A percentile compares a stretch with the other conserved stretches of the same genome.
These are phyloP conservation scores for Esox masquinongy DNA, from an alignment of 2,797 vertebrate species.

Conservation along the genomic window DNA sequence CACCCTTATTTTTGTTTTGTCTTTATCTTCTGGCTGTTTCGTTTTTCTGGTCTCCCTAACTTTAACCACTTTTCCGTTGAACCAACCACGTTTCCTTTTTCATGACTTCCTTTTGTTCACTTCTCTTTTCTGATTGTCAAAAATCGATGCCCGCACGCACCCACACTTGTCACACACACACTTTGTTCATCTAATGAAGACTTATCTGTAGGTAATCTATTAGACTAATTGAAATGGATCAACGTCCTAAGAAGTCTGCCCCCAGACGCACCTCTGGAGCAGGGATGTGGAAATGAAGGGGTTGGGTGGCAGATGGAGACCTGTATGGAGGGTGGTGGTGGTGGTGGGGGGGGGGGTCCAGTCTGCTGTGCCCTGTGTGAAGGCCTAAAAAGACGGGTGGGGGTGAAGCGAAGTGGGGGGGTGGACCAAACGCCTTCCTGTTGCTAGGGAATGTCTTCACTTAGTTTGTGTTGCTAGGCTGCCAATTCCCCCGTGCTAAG, in stretches of 20 bases:
- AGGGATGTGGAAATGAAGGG: not conserved
- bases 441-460: slow-evolving; percentile 78
- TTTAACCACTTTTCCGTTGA: not conserved
- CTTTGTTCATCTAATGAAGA: slow-evolving; percentile 43
- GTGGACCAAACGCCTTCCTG: slow-evolving; percentile 54
- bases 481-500: slow-evolving; percentile 75
- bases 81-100: not conserved
- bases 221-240: slow-evolving; percentile 36
- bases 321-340: not conserved
- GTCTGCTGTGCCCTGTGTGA: slow-evolving; percentile 9
- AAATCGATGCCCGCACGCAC: not conserved
- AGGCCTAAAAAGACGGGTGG: slow-evolving; percentile 21
- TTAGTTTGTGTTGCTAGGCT: slow-evolving; percentile 83
- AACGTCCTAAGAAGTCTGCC: slow-evolving; percentile 21
- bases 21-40: not conserved
- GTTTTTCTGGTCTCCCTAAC: not conserved
- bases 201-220: slow-evolving; percentile 23
- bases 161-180: not conserved
- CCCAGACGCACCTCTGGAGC: not conserved
- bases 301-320: not conserved
- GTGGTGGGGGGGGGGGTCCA: not conserved
- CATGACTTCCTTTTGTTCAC: not conserved
- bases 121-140: not conserved
- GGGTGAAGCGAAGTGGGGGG: not conserved
- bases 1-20: no score